phyloP scores from a whole-genome alignment of 2,888 invertebrate species.

The Epinotia bilunana region DNA sequence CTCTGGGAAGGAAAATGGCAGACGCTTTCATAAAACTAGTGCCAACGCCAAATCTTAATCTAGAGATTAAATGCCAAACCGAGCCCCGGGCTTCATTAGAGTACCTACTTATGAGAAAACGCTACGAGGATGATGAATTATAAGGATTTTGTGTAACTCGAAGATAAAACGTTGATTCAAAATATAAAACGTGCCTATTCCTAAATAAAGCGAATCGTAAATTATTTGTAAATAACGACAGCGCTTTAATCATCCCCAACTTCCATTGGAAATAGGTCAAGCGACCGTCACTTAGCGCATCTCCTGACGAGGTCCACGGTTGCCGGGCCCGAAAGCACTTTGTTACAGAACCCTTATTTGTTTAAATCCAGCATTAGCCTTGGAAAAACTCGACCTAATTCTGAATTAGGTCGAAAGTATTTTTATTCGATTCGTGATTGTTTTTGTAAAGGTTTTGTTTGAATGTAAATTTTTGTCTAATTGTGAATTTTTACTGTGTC shows the following conservation, averaged over 20 bases:
- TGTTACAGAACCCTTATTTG: slow-evolving; percentile 24
- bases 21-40: no score
- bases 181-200: neutral
- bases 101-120: no score
- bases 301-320: slow-evolving; percentile 3
- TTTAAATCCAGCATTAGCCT: slow-evolving; percentile 22
- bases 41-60: no score
- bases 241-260: slow-evolving; percentile 6
- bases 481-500: neutral
- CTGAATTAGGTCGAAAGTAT: slow-evolving; percentile 30
- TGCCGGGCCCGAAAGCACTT: slow-evolving; percentile 14
- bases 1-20: no score
- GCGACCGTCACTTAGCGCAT: slow-evolving; percentile 16
- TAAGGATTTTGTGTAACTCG: neutral
- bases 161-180: neutral
- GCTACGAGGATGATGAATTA: no score
- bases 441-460: slow-evolving; percentile 10
- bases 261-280: slow-evolving; percentile 20
- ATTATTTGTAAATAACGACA: slow-evolving; percentile 11
- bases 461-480: neutral
- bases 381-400: slow-evolving; percentile 23
- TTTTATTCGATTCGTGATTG: slow-evolving; percentile 19
- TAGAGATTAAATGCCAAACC: no score
- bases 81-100: no score
- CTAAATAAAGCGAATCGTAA: neutral